Base-by-base conservation (phyloP, 2,797 vertebrate genomes). In the Phylloscopus collybita region DNA sequence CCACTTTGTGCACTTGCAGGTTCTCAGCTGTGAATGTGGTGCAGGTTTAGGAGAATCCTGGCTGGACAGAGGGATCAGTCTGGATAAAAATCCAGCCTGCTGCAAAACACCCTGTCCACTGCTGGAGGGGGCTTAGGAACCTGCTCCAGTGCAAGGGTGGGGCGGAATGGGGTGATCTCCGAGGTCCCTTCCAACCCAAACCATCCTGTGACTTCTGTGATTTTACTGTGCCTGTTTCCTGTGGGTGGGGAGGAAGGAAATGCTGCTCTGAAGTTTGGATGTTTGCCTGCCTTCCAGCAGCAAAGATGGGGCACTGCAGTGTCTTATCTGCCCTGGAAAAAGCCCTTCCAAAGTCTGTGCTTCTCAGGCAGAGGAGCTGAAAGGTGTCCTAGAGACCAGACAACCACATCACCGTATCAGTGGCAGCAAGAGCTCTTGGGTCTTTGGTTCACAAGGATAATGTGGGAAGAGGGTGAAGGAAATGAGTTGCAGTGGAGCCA, bases 241-340 rank as follows among this genome's bases (percentile, higher is more conserved):
- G 44, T 1, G 21, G 38, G 30, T 72, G 67, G 60, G 17, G 42
- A 73, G 85, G 94, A 92, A 91, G 84, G 84, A 93, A 93, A 10
- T 0, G 2, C 34, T 61, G 66, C 84, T 61, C 45, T n/a, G 10
- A 70, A 69, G 64, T 47, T 12, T 1, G 29, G 26, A 17, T n/a
- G 81, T 61, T 14, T 65, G 54, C 67, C 29, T 3, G 3, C 42
- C 26, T 88, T 79, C 25, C 29, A 47, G 71, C 18, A 2, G 56
- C 27, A 2, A 7, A 6, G 61, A 13, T 11, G 0, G 0, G 25
- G 53, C 50, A 21, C 4, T 16, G 51, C 16, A 2, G 17, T 44
- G 34, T 38, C 44, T 9, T 66, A 2, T 32, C 11, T 36, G 57
- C 78, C 23, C 26, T 30, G 65, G 47, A 16, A 59, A 57, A 92